Evolutionary conservation across 1,140 invertebrate species (phyloP), one percentile per base, ranked within the genome.

Genomic region (Gryon sp.): DNA sequence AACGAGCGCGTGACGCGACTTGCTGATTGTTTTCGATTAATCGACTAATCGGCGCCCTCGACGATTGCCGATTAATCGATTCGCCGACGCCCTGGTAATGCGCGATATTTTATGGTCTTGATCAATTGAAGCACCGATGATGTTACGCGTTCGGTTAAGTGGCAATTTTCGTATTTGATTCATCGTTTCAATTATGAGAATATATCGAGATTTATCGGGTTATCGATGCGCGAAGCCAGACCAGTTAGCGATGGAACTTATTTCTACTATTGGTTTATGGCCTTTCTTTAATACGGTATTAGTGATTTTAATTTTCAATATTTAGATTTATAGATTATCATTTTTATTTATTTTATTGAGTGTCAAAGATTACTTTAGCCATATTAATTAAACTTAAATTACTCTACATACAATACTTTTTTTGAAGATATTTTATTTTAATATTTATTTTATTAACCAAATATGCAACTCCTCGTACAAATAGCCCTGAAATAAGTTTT

Each of bases 11-110:
- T 55, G 50, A 66, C 20, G 22, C n/a, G 63, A 68, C 41, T 68
- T 14, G 52, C 32, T 52, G 53, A 69, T 69, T 59, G 65, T 69
- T 60, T 57, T 70, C 46, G 66, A 60, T 70, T 46, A 70, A 70
- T 70, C 55, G 55, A 30, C 12, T 60, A 70, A 60, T 70, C 53
- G 53, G 43, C 40, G 30, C 43, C 12, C 30, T 19, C 38, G 34
- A 50, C 8, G 41, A 41, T 50, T 34, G 52, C 9, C 48, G 63
- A 68, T 68, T 68, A 55, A 69, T 69, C 65, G 52, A 59, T 59
- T 48, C 65, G 41, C 53, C 34, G 53, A 69, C 63, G 63, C 63
- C 41, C 24, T 22, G 24, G 26, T 66, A 55, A 55, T 50, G 63
- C 18, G 50, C 15, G 52, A 57, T 68, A 59, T 40, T 69, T 57